Evolutionary conservation across 2,797 vertebrate genomes (phyloP), one percentile per base, ranked within the genome.

Genomic region (Cacajao melanocephalus): DNA sequence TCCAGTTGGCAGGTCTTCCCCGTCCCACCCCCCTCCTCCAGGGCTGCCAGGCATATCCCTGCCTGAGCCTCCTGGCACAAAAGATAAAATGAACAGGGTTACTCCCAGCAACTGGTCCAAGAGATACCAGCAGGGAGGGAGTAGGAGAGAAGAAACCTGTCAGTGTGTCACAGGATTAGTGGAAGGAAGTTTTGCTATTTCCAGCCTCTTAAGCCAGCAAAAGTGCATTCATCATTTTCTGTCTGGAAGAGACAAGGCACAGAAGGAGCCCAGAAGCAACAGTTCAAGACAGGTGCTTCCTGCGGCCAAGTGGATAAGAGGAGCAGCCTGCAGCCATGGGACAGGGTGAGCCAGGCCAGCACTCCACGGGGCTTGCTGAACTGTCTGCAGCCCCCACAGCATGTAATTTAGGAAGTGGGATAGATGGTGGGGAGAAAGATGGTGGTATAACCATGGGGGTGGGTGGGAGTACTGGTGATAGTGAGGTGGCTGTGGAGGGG

Each of bases 311-410:
- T 30, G 64, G 73, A 80, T 55, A 67, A 67, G 7, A 73, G 67
- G 5, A 92, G 55, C 22, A 61, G 64, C 85, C 76, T 93, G 61
- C 41, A 89, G 64, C 64, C 79, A 98, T 98, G 98, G 97, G 97
- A 87, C 96, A 97, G 80, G 97, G 98, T 98, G 57, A 97, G 97
- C 70, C 52, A 90, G 52, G 61, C 55, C 70, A 84, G 41, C 11
- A 44, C 22, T 78, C 57, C 44, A 24, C 0, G 4, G 86, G 76
- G 50, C 48, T 94, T 72, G 26, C 73, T 79, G 58, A 75, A 24
- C 46, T 83, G 28, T 76, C 41, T 57, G 57, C 33, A 48, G n/a
- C 72, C 50, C 33, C 39, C 76, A 17, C n/a, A 50, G 58, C 24
- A n/a, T 44, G 44, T 44, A 44, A 8, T 44, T 44, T 44, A 92